Evolutionary conservation across 2,797 vertebrate species (phyloP).

Genomic region (Luscinia luscinia): DNA sequence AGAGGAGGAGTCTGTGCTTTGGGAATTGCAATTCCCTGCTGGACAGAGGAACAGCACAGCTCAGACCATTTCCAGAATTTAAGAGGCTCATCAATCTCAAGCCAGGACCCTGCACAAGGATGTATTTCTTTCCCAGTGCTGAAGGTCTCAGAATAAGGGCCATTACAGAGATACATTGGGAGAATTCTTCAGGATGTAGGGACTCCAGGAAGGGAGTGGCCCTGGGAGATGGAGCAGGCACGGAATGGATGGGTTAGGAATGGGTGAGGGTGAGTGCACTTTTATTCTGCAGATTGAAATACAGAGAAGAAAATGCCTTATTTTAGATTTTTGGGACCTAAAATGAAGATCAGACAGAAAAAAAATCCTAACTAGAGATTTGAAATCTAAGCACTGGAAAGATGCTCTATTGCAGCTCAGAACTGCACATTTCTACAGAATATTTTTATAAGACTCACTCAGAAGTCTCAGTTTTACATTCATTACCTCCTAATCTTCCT

Average conservation of each 20-base stretch:
- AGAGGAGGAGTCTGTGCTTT: neutral
- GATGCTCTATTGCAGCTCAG: neutral
- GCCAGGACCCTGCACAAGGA: neutral
- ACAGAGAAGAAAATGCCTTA: neutral
- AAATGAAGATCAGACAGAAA: neutral
- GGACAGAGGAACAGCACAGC: neutral
- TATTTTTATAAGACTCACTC: neutral
- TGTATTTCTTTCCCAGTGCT: neutral
- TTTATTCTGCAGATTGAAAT: neutral
- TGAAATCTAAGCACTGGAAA: neutral
- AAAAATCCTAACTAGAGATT: neutral
- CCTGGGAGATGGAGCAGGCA: neutral
- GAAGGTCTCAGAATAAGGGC: constrained; percentile 43
- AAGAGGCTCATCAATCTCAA: neutral
- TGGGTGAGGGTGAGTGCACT: no score
- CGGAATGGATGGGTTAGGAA: no score
- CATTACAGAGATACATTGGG: neutral
- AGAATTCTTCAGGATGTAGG: neutral
- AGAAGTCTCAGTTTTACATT: neutral
- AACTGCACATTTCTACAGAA: neutral
- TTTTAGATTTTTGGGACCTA: neutral
- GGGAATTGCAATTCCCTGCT: neutral
- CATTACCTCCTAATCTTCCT: neutral
- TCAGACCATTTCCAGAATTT: constrained; percentile 6
- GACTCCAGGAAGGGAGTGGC: neutral